phyloP scores from a whole-genome alignment of 1,140 invertebrate species.

The Harlomillsia oculata region DNA sequence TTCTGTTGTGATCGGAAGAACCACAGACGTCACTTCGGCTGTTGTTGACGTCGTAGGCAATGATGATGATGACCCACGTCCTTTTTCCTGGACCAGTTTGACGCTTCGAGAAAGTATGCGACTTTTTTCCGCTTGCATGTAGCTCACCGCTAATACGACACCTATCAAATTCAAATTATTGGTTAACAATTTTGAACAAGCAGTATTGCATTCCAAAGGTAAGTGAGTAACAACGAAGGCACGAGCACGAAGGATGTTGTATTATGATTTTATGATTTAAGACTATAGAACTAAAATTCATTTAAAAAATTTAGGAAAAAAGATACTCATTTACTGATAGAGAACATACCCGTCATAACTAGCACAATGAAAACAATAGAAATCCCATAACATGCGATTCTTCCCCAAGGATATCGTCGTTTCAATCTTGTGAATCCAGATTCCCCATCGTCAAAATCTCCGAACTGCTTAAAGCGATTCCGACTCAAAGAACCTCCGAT shows the following conservation, averaged over 20 bases:
- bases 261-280: no score
- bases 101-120: conserved; percentile 4
- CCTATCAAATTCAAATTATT: no score
- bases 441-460: conserved; percentile 16
- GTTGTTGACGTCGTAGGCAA: not conserved
- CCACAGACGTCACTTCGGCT: not conserved
- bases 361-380: conserved; percentile 16
- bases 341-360: conserved; percentile 25
- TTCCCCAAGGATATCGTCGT: conserved; percentile 4
- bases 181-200: no score
- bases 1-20: no score
- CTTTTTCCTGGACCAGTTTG: conserved; percentile 2
- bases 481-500: conserved; percentile 17
- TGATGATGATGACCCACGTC: not conserved
- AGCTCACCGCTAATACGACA: conserved; percentile 25
- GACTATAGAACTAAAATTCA: no score
- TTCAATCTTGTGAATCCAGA: not conserved
- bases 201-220: no score
- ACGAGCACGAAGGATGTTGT: no score
- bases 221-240: no score
- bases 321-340: no score
- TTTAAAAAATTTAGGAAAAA: no score
- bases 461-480: conserved; percentile 3
- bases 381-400: conserved; percentile 12
- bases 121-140: conserved; percentile 30